Evolutionary conservation across 1,140 invertebrate species (phyloP), one percentile per base, ranked within the genome.

Genomic region (Diachasmimorpha longicaudata): DNA sequence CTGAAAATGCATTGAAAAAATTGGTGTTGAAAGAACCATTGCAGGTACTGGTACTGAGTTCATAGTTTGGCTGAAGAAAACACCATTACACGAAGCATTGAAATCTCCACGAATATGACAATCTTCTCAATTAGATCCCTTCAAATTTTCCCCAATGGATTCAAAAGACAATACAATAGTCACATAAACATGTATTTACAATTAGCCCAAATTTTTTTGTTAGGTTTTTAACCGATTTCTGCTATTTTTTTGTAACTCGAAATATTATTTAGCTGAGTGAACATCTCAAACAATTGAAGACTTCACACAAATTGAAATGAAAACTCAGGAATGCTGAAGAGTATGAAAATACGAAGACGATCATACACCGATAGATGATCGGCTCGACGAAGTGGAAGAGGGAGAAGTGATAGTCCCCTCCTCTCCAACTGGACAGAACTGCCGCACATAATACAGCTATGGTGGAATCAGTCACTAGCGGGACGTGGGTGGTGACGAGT

Each of bases 401-500:
- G 87, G 87, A 86, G 87, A 87, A 88, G 84, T 86, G 86, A 88
- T 87, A 87, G 86, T 87, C 85, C 85, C 83, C 85, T 37, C 66
- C n/a, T 37, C n/a, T 39, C 79, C 84, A 80, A 80, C 82, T 71
- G 83, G 81, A 83, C 81, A 86, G 82, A 82, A 83, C 81, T 80
- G 82, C 82, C 82, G 83, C 80, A 86, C 82, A 86, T 86, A 86
- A 87, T 85, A 82, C 81, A 81, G 80, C 84, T 75, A 87, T 87
- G 85, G 86, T 84, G 83, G 86, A 87, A 89, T 88, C 87, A 89
- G 87, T 89, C 84, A 88, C 83, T 85, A 81, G 83, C 83, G 84
- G 87, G 85, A 87, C 86, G 86, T 87, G 86, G 86, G 83, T 86
- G 86, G 86, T 83, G 86, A 86, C 83, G 84, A 85, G 85, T 89